These are phyloP conservation scores for Lepidostoma basale DNA, from an alignment of 1,140 invertebrate genomes.

Conservation along the genomic window DNA sequence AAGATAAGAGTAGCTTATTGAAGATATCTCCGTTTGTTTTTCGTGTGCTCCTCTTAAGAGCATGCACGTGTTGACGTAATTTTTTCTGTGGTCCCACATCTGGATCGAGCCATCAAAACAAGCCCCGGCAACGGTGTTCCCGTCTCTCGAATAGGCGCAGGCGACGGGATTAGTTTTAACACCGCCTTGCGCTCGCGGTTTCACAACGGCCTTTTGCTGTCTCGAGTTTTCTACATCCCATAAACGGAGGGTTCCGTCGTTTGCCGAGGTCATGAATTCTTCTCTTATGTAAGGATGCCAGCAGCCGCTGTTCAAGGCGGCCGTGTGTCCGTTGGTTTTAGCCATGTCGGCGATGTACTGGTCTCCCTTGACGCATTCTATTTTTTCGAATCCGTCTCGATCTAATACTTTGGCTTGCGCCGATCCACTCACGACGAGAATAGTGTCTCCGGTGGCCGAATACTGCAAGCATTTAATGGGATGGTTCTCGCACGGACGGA, in stretches of 20 bases:
- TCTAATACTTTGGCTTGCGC: conserved; percentile 93
- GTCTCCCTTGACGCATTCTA: conserved; percentile 96
- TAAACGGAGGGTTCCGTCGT: conserved; percentile 90
- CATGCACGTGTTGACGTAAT: conserved; percentile 79
- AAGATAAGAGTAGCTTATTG: conserved; percentile 88
- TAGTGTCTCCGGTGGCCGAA: conserved; percentile 90
- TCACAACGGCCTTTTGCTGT: conserved; percentile 85
- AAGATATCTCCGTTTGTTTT: conserved; percentile 81
- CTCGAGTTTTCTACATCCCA: conserved; percentile 84
- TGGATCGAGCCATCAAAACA: conserved; percentile 97
- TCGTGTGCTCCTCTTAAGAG: conserved; percentile 82
- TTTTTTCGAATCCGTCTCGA: conserved; percentile 93
- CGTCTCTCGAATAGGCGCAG: conserved; percentile 86
- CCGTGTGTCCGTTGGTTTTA: conserved; percentile 94
- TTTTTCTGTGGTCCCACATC: conserved; percentile 94
- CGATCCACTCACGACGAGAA: conserved; percentile 93
- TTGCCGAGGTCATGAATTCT: conserved; percentile 93
- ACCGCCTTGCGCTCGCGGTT: conserved; percentile 86
- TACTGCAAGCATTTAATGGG: conserved; percentile 91
- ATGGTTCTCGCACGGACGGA: conserved; percentile 94
- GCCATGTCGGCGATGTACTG: conserved; percentile 96
- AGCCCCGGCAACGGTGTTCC: conserved; percentile 85
- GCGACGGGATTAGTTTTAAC: conserved; percentile 87
- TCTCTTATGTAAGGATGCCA: conserved; percentile 93
- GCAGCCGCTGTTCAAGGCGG: conserved; percentile 85